Conservation (phyloP, 2,888 invertebrate genomes). For the Linyphia triangularis region DNA sequence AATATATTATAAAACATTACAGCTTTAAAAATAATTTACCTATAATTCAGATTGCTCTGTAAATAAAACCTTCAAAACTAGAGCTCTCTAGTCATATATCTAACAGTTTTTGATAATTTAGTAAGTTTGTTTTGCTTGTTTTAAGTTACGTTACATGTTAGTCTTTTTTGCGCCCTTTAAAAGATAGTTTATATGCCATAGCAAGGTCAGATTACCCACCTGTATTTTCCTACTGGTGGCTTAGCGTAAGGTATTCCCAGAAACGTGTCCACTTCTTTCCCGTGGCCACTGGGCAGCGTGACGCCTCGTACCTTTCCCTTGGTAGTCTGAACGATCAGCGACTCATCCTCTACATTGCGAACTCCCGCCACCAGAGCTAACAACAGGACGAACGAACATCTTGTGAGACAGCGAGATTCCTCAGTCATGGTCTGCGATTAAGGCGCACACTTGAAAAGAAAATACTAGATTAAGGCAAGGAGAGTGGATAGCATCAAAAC, state of each 20-base stretch:
- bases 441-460: slow-evolving; percentile 33
- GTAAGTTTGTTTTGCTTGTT: too few species aligned
- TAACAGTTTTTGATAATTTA: too few species aligned
- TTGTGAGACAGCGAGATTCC: background rate
- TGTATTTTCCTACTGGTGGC: slow-evolving; percentile 86
- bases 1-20: too few species aligned
- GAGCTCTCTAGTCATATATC: too few species aligned
- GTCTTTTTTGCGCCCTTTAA: too few species aligned
- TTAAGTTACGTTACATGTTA: too few species aligned
- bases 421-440: slow-evolving; percentile 17
- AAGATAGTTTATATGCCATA: too few species aligned
- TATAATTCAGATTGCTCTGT: too few species aligned
- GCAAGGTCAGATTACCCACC: too few species aligned
- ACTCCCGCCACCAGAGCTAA: background rate
- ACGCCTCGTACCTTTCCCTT: slow-evolving; percentile 87
- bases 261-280: slow-evolving; percentile 89
- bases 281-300: slow-evolving; percentile 87
- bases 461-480: background rate
- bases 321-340: slow-evolving; percentile 87
- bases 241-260: slow-evolving; percentile 90
- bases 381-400: background rate
- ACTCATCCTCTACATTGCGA: slow-evolving; percentile 79
- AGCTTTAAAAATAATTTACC: too few species aligned
- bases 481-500: too few species aligned
- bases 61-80: too few species aligned